phyloP scores from a whole-genome alignment of 2,888 invertebrate genomes.

The Drosophila greeni region DNA sequence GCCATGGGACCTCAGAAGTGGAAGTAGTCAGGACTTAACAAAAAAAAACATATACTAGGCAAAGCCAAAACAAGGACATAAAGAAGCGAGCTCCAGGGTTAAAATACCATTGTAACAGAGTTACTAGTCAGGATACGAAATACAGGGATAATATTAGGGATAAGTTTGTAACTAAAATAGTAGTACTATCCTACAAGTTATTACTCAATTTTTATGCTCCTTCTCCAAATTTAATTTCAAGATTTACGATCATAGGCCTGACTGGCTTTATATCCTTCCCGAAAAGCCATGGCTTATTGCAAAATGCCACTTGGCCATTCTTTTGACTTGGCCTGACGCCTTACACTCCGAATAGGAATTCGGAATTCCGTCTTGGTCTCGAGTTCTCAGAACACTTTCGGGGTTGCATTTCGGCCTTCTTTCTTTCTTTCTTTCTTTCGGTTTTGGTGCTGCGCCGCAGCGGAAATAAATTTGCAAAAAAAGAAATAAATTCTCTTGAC shows the following conservation, averaged over 20 bases:
- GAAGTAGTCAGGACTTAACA: constrained; percentile 7
- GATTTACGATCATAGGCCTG: constrained; percentile 20
- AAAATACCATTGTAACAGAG: not conserved
- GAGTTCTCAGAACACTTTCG: constrained; percentile 18
- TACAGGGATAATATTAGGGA: not conserved
- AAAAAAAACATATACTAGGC: constrained; percentile 14
- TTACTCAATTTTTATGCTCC: not conserved
- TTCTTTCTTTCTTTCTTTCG: constrained; percentile 10
- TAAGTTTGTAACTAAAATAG: not conserved
- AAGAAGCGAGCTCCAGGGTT: constrained; percentile 8
- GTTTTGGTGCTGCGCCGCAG: constrained; percentile 40
- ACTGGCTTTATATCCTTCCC: constrained; percentile 11
- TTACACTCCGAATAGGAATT: constrained; percentile 14
- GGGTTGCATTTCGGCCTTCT: constrained; percentile 16
- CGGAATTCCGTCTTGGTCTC: constrained; percentile 37
- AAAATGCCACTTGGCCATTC: constrained; percentile 15
- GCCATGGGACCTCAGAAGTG: constrained; percentile 40
- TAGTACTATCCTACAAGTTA: not conserved
- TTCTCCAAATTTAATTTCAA: constrained; percentile 23
- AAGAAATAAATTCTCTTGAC: constrained; percentile 60
- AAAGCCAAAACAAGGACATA: constrained; percentile 38
- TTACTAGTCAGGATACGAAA: not conserved
- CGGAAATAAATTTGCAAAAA: constrained; percentile 64
- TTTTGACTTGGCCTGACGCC: constrained; percentile 17
- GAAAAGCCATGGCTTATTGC: constrained; percentile 23